Evolutionary conservation across 1,140 invertebrate species (phyloP), one percentile per base, ranked within the genome.

Genomic region (Caligus rogercresseyi): DNA sequence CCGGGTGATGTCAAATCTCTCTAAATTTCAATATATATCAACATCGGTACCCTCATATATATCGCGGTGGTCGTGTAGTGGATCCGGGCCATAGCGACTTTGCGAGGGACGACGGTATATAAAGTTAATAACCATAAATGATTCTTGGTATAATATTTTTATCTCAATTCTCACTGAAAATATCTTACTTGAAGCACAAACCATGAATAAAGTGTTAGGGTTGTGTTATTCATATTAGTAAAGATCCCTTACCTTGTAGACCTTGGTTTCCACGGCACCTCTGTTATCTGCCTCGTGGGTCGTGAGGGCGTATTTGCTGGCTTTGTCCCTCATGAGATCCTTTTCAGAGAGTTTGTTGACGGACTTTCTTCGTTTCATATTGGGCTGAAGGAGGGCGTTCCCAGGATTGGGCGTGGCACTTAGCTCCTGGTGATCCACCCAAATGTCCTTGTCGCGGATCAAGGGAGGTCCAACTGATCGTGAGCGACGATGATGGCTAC

Each of bases 241-340:
- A n/a, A n/a, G n/a, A 11, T 43, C 7, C 15, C 63, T 67, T 71
- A 85, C 84, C 79, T 97, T 98, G 68, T 88, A 89, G 43, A 96
- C 69, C 69, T 87, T 87, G 0, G 92, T 97, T 74, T 92, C 87
- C 1, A 98, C 73, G 71, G 93, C 88, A 0, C 92, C 94, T 68
- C 86, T 83, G 0, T 84, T 83, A 71, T 95, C 89, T 51, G 86
- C 82, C 67, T 90, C 84, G 74, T 97, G 92, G 0, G 89, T 84
- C 21, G 92, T 83, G 0, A 98, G 75, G 65, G 88, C 86, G 72
- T 98, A 98, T 71, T 91, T 91, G 0, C 82, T 84, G 24, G 83
- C 83, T 65, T 85, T 83, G 2, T 81, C 76, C 64, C 81, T 80
- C 0, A 78, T 79, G 21, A 91, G 77, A 70, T 91, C 86, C 63